Conservation (phyloP, 2,797 vertebrate species). For the Argentina silus region DNA sequence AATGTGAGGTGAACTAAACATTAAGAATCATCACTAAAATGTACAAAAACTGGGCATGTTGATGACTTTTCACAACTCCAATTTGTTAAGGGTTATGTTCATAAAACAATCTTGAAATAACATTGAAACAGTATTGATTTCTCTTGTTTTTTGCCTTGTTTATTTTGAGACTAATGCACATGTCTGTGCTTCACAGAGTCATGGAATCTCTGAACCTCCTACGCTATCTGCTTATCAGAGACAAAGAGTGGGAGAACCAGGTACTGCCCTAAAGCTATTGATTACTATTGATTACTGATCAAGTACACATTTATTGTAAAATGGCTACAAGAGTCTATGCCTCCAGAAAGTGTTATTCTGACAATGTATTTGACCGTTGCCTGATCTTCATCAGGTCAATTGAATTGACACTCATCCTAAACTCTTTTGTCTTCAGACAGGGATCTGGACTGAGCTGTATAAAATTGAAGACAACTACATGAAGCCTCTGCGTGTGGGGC, state of each 20-base stretch:
- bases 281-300: neutral
- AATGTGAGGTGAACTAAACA: too few relatives aligned
- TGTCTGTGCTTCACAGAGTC: constrained; percentile 72
- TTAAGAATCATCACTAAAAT: too few relatives aligned
- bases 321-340: neutral
- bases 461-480: constrained; percentile 87
- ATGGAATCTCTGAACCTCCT: constrained; percentile 96
- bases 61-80: too few relatives aligned
- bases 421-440: constrained; percentile 64
- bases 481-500: constrained; percentile 88
- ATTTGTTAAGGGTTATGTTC: too few relatives aligned
- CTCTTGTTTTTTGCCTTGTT: too few relatives aligned
- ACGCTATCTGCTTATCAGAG: constrained; percentile 92
- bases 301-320: neutral
- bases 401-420: neutral
- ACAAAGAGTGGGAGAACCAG: constrained; percentile 88
- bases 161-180: neutral
- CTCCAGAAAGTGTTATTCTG: neutral
- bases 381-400: neutral
- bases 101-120: neutral
- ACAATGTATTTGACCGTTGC: neutral
- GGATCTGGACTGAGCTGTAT: constrained; percentile 88
- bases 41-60: too few relatives aligned
- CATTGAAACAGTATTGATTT: too few relatives aligned
- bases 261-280: constrained; percentile 41